A percentile compares a stretch with the other conserved stretches of the same genome.
phyloP scores from a whole-genome alignment of 2,113 vertebrate species.

The Setophaga petechia region DNA sequence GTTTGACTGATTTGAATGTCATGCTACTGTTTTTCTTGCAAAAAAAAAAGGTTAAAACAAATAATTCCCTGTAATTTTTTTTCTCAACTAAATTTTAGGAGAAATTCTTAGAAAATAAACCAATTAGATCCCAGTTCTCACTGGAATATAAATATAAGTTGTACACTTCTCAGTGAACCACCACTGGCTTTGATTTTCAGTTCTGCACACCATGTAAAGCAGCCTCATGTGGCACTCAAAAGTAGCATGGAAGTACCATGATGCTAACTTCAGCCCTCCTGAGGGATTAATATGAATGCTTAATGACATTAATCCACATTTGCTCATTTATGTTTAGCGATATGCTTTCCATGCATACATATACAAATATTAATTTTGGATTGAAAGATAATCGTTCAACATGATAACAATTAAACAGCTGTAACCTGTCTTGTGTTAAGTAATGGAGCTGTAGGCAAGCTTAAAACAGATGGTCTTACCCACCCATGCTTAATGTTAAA shows the following conservation, averaged over 20 bases:
- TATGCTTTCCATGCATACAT: constrained; percentile 65
- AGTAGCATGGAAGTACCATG: background rate
- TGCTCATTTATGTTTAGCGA: constrained; percentile 71
- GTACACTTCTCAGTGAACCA: background rate
- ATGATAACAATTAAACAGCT: constrained; percentile 81
- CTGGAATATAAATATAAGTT: background rate
- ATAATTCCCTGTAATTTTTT: background rate
- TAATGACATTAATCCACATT: constrained; percentile 69
- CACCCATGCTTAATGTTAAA: constrained; percentile 77
- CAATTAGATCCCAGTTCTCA: background rate
- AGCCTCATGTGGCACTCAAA: background rate
- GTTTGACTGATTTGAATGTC: background rate
- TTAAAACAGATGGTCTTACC: constrained; percentile 79
- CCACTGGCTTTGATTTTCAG: background rate
- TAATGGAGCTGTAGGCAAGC: constrained; percentile 70
- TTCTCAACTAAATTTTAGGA: background rate
- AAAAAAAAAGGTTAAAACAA: background rate
- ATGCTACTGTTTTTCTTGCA: background rate
- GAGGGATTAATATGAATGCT: constrained; percentile 63
- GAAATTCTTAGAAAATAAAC: background rate
- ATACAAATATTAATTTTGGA: constrained; percentile 81
- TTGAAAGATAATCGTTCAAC: constrained; percentile 68
- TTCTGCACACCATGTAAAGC: background rate
- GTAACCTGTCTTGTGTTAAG: constrained; percentile 76
- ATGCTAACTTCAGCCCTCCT: constrained; percentile 52